phyloP scores from a whole-genome alignment of 2,888 invertebrate species.

The Brenthis daphne region DNA sequence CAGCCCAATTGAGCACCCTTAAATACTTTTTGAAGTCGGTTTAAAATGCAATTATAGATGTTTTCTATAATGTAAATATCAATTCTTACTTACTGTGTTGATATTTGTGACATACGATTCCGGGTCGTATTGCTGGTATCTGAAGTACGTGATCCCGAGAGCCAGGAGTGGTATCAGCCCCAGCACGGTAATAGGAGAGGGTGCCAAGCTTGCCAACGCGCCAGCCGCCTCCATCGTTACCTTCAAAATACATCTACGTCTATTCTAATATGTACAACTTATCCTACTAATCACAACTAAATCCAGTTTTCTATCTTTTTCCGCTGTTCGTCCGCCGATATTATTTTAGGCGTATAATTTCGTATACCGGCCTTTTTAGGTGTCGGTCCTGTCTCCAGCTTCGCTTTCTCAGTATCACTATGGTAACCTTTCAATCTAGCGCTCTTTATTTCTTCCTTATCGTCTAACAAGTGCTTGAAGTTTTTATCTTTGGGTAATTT shows the following conservation, averaged over 20 bases:
- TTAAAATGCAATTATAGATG: not conserved
- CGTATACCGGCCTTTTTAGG: constrained; percentile 84
- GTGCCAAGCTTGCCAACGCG: constrained; percentile 81
- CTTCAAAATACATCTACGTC: constrained; percentile 68
- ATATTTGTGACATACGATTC: constrained; percentile 89
- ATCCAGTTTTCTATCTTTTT: constrained; percentile 85
- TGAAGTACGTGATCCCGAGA: constrained; percentile 90
- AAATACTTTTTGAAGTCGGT: too few species aligned
- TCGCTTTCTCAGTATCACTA: constrained; percentile 72
- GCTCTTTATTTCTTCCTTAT: constrained; percentile 63
- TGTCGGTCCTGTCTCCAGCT: constrained; percentile 61
- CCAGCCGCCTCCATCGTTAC: constrained; percentile 76
- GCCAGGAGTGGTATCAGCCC: constrained; percentile 91
- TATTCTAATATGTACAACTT: constrained; percentile 75
- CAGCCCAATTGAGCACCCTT: too few species aligned
- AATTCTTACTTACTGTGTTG: constrained; percentile 82
- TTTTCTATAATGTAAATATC: not conserved
- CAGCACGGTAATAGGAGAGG: constrained; percentile 85
- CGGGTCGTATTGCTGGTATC: constrained; percentile 91
- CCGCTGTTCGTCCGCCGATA: constrained; percentile 81
- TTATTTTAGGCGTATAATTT: constrained; percentile 87
- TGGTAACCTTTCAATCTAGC: constrained; percentile 64
- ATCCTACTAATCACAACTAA: constrained; percentile 74
- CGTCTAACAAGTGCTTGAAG: constrained; percentile 72
- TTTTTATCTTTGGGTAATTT: constrained; percentile 77